Evolutionary conservation across 37 sponge, comb jelly and placozoan species (phyloP).

Genomic region (Halichondria panicea): DNA sequence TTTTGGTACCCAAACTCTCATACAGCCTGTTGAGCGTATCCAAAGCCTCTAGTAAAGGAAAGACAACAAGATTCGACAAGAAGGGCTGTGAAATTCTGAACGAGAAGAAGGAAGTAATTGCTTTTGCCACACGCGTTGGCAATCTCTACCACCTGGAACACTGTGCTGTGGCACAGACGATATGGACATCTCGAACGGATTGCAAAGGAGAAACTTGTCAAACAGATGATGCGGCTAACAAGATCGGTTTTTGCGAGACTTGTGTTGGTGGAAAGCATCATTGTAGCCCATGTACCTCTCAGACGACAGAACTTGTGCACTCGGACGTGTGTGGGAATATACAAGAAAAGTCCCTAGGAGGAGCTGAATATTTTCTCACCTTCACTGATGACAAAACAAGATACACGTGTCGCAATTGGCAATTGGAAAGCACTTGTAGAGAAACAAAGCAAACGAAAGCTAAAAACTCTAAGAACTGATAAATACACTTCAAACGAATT

Average conservation of each 20-base stretch:
- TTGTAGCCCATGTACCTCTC: slow-evolving; percentile 2
- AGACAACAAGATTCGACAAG: slow-evolving; percentile 25
- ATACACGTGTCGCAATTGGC: slow-evolving; percentile 29
- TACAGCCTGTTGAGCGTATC: slow-evolving; percentile 40
- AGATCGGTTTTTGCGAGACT: slow-evolving; percentile 50
- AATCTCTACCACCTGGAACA: slow-evolving; percentile 41
- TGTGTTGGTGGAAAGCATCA: slow-evolving; percentile 51
- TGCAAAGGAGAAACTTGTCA: slow-evolving; percentile 25
- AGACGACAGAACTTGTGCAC: slow-evolving; percentile 31
- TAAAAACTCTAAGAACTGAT: slow-evolving; percentile 43
- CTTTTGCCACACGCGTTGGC: slow-evolving; percentile 6
- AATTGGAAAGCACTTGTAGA: slow-evolving; percentile 55
- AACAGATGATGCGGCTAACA: slow-evolving; percentile 18
- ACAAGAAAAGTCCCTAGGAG: neutral
- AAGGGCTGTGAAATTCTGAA: slow-evolving; percentile 16
- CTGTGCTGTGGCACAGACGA: slow-evolving; percentile 35
- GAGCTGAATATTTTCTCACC: slow-evolving; percentile 38
- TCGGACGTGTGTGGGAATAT: slow-evolving; percentile 57
- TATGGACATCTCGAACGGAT: slow-evolving; percentile 52
- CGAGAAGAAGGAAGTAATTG: slow-evolving; percentile 19
- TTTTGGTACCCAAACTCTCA: slow-evolving; percentile 40
- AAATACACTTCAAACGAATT: slow-evolving; percentile 46
- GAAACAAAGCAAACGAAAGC: slow-evolving; percentile 22
- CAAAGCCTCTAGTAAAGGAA: slow-evolving; percentile 22
- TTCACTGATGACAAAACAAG: slow-evolving; percentile 44